Conservation (phyloP, 2,797 vertebrate genomes). For the Tapirus indicus region DNA sequence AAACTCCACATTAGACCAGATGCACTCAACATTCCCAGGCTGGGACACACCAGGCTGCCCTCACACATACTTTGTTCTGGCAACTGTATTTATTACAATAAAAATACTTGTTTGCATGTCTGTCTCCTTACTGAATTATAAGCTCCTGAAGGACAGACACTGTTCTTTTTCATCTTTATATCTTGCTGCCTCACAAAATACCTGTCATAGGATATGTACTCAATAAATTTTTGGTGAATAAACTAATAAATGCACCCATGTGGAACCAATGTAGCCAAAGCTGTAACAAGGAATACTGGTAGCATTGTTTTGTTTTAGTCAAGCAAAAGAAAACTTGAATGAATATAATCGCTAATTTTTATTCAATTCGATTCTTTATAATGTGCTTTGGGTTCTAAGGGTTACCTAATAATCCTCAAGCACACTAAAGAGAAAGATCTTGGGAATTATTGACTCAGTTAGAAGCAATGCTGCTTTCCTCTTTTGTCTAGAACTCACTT, state of each 20-base stretch:
- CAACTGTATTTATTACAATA: background rate
- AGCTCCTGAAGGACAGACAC: background rate
- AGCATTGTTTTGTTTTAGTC: background rate
- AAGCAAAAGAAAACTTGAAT: background rate
- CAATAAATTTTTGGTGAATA: background rate
- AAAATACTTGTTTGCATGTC: background rate
- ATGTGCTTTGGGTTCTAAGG: background rate
- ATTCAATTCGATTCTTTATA: slow-evolving; percentile 50
- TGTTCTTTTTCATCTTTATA: background rate
- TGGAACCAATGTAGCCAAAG: background rate
- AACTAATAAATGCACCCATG: background rate
- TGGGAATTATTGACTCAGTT: background rate
- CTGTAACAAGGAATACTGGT: background rate
- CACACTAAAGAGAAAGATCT: slow-evolving; percentile 35
- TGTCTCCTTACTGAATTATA: background rate
- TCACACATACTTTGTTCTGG: background rate
- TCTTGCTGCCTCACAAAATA: background rate
- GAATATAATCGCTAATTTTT: background rate
- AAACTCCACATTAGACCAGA: background rate
- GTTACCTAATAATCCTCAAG: slow-evolving; percentile 7
- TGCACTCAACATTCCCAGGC: background rate
- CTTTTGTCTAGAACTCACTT: slow-evolving; percentile 19
- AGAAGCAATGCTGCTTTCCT: background rate
- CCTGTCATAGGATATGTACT: background rate
- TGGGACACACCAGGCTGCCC: background rate